Evolutionary conservation across 2,888 invertebrate genomes (phyloP).

Genomic region (Hypolimnas misippus): DNA sequence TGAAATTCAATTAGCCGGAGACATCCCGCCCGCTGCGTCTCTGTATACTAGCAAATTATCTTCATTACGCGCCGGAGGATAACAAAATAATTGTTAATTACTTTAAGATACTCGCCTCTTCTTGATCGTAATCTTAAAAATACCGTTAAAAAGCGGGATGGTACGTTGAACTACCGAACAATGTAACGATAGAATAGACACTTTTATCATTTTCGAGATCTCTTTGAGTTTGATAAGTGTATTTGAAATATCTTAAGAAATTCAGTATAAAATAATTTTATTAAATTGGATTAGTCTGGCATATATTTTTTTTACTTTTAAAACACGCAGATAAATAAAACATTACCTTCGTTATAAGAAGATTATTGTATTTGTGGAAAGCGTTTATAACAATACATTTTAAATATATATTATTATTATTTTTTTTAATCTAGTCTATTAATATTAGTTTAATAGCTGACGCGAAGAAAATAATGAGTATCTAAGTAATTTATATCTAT

Average conservation of each 20-base stretch:
- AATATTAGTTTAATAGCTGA: neutral
- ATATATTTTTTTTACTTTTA: too few species aligned
- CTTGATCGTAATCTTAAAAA: slow-evolving; percentile 39
- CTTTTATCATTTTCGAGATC: slow-evolving; percentile 23
- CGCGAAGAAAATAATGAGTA: neutral
- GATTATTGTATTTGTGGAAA: too few species aligned
- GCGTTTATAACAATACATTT: too few species aligned
- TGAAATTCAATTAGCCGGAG: slow-evolving; percentile 63
- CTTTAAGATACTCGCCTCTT: slow-evolving; percentile 54
- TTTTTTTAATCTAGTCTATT: too few species aligned
- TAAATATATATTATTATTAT: too few species aligned
- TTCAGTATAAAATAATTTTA: slow-evolving; percentile 12
- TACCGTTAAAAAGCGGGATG: slow-evolving; percentile 32
- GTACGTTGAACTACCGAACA: slow-evolving; percentile 24
- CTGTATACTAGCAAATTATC: slow-evolving; percentile 62
- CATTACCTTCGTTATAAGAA: too few species aligned
- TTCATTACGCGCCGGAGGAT: slow-evolving; percentile 58
- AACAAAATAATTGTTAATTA: slow-evolving; percentile 63
- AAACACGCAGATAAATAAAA: too few species aligned
- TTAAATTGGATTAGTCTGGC: neutral
- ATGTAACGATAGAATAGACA: slow-evolving; percentile 26
- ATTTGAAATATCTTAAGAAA: slow-evolving; percentile 1
- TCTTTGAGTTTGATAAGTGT: slow-evolving; percentile 14
- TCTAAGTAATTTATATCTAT: slow-evolving; percentile 3
- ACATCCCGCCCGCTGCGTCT: slow-evolving; percentile 52